Evolutionary conservation across 2,113 vertebrate genomes (phyloP), one percentile per base, ranked within the genome.

Genomic region (Microtus ochrogaster): DNA sequence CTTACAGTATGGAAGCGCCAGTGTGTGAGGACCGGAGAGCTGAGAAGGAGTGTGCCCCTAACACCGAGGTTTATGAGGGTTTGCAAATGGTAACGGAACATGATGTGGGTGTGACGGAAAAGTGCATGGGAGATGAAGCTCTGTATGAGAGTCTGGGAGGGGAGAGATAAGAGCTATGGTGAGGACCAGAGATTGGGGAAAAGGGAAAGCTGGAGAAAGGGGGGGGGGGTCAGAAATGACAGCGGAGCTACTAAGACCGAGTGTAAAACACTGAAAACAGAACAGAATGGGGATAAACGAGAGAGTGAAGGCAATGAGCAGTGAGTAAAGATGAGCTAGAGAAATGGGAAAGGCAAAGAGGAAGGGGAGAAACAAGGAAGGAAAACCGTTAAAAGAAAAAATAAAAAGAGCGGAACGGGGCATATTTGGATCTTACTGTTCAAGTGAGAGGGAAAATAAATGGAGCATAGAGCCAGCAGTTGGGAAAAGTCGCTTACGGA

Each of bases 401-500:
- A n/a, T n/a, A n/a, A 17, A 24, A 39, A 49, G 10, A 41, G n/a
- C 76, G 39, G 49, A 82, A 58, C n/a, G 47, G n/a, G 84, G 58
- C 81, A 58, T 5, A 89, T 11, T 73, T 82, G 66, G 95, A 58
- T 74, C n/a, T 22, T 47, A 87, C 84, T 77, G 66, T 95, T 83
- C 92, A 44, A 93, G 76, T 26, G 94, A 79, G 89, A 94, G 89
- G 94, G 92, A 86, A 92, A 90, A 96, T 58, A 82, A 72, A 92
- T 33, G 52, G 52, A 90, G 36, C 89, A 74, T 76, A 91, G 52
- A 96, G 63, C 72, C 52, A 85, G 96, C 95, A 96, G 94, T 95
- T 84, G 33, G 55, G 12, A 94, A 96, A 96, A 97, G 96, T 97
- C 90, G 61, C 93, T 93, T 58, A 68, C 68, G 19, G 13, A 79